These are phyloP conservation scores for Epicampocera succincta DNA, from an alignment of 2,888 invertebrate genomes.

Conservation along the genomic window DNA sequence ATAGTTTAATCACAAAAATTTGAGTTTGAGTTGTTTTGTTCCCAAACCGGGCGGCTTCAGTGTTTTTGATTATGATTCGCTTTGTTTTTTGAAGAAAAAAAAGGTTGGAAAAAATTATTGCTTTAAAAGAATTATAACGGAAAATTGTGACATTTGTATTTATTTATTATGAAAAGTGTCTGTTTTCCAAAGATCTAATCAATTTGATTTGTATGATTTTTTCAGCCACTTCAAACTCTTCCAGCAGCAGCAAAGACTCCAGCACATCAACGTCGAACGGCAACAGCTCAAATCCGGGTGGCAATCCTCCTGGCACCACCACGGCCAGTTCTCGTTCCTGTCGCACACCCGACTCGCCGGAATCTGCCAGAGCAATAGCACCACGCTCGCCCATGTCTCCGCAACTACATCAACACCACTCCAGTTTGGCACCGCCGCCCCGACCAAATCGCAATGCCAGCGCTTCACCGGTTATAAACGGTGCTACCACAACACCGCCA, in stretches of 20 bases:
- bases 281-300: constrained; percentile 68
- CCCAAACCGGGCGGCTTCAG: no score
- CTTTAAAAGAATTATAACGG: no score
- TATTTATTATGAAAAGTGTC: no score
- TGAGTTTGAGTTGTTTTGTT: no score
- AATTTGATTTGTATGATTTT: constrained; percentile 8
- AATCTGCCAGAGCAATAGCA: constrained; percentile 79
- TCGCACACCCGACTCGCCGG: constrained; percentile 81
- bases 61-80: no score
- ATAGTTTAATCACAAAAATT: no score
- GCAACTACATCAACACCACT: constrained; percentile 78
- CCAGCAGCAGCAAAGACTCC: constrained; percentile 68
- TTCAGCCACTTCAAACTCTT: constrained; percentile 69
- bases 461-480: constrained; percentile 81
- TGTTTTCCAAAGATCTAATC: not conserved
- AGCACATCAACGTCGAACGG: constrained; percentile 67
- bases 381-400: constrained; percentile 82
- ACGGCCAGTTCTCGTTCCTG: constrained; percentile 75
- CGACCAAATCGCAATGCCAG: constrained; percentile 81
- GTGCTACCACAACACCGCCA: constrained; percentile 78
- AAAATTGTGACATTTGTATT: no score
- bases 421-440: constrained; percentile 77
- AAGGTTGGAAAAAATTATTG: no score
- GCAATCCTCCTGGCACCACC: constrained; percentile 61
- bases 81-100: no score